These are phyloP conservation scores for Thryonomys swinderianus DNA, from an alignment of 2,113 vertebrate species.

Conservation along the genomic window DNA sequence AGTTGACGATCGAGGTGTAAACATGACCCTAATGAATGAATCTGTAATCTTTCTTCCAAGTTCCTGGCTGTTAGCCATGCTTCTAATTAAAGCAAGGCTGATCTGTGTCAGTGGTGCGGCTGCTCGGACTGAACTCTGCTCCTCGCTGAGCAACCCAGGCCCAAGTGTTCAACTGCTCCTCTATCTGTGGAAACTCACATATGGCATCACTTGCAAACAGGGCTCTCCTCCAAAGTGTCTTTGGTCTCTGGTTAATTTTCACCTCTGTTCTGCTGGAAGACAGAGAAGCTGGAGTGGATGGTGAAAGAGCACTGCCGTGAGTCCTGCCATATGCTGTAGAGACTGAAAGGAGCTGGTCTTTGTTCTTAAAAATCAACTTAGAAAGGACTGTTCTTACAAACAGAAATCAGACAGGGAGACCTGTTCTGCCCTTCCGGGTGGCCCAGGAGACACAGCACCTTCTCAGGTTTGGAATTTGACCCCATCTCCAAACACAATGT, in stretches of 20 bases:
- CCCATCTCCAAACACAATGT: neutral
- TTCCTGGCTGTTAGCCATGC: slow-evolving; percentile 62
- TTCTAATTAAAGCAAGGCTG: slow-evolving; percentile 63
- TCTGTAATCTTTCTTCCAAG: slow-evolving; percentile 60
- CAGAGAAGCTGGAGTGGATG: neutral
- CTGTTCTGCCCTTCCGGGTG: neutral
- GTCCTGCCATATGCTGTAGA: neutral
- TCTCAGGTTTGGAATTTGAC: neutral
- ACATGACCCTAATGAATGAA: slow-evolving; percentile 74
- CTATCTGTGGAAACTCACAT: neutral
- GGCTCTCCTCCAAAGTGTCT: neutral
- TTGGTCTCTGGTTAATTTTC: neutral
- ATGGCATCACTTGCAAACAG: neutral
- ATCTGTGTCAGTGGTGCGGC: neutral
- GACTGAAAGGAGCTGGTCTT: neutral
- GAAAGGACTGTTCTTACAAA: neutral
- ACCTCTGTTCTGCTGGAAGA: neutral
- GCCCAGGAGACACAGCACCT: neutral
- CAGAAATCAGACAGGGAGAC: neutral
- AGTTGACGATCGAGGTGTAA: slow-evolving; percentile 74
- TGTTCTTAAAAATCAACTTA: neutral
- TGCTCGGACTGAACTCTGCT: neutral
- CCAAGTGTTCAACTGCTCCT: neutral
- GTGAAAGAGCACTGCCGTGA: neutral
- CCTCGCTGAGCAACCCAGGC: neutral